Evolutionary conservation across 2,797 vertebrate species (phyloP), one percentile per base, ranked within the genome.

Genomic region (Lutjanus campechanus): DNA sequence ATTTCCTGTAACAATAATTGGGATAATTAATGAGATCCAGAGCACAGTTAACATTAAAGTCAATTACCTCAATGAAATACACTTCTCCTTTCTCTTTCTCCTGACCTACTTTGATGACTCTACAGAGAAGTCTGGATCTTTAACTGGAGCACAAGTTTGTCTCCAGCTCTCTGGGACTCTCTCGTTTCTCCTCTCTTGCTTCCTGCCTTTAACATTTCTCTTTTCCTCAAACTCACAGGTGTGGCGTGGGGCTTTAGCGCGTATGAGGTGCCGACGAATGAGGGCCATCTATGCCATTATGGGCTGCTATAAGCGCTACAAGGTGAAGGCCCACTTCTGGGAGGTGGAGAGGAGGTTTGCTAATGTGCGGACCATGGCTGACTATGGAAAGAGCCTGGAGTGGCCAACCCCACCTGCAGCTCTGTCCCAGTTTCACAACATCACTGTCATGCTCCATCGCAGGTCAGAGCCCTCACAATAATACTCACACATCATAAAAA

Each of bases 191-290:
- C 15, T 13, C 36, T 63, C 64, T 41, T 7, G 1, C 7, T 74
- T 49, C 22, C 41, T 64, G 29, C 56, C 22, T 54, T 44, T 53
- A 16, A 56, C n/a, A 22, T 2, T 1, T 47, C 55, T 49, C 15
- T 46, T 44, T 78, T 55, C 50, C n/a, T 40, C 10, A 67, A 67
- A 17, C 55, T 7, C 12, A 1, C 63, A 94, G 97, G 96, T 97
- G 0, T 98, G 97, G 97, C 95, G 97, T 0, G 97, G 97, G 0
- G 96, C 97, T 3, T 81, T 98, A 70, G 97, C 97, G 0, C 95
- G 97, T 0, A 92, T 89, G 87, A 93, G 88, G 8, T 98, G 96
- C 85, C 89, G 91, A 5, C 82, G 85, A 11, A 94, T 98, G 86
- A 92, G 93, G 0, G 97, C 97, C 1, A 71, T 97, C 80, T 97